Conservation (phyloP, 2,888 invertebrate genomes). For the Parnassius mnemosyne region DNA sequence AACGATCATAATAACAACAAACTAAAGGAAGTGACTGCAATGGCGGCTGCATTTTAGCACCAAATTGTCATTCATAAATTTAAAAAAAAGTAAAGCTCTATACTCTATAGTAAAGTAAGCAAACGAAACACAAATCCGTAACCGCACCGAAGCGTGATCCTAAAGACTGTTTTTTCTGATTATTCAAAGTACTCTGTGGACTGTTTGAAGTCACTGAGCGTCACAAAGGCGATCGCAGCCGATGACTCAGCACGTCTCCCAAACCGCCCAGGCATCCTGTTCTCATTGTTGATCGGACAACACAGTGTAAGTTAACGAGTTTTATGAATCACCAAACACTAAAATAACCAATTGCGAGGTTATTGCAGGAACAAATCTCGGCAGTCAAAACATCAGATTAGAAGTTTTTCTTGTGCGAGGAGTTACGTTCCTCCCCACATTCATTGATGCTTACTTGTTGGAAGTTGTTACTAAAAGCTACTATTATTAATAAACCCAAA, state of each 20-base stretch:
- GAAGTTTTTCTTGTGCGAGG: not conserved
- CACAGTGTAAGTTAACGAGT: conserved; percentile 37
- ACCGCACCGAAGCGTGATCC: not conserved
- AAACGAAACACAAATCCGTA: conserved; percentile 4
- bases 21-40: too few species aligned
- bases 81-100: too few species aligned
- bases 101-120: not conserved
- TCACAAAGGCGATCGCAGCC: conserved; percentile 24
- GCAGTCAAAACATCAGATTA: not conserved
- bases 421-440: too few species aligned
- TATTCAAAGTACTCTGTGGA: too few species aligned
- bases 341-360: conserved; percentile 36
- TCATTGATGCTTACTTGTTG: too few species aligned
- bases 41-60: too few species aligned
- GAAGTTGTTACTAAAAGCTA: too few species aligned
- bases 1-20: too few species aligned
- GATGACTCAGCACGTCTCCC: conserved; percentile 44
- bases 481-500: too few species aligned
- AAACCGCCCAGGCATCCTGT: conserved; percentile 46
- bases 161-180: too few species aligned
- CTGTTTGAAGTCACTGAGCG: conserved; percentile 1
- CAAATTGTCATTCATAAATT: too few species aligned
- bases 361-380: conserved; percentile 14
- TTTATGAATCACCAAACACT: conserved; percentile 38
- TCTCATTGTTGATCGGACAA: conserved; percentile 55